Evolutionary conservation across 2,113 vertebrate species (phyloP), one percentile per base, ranked within the genome.

Genomic region (Panthera uncia): DNA sequence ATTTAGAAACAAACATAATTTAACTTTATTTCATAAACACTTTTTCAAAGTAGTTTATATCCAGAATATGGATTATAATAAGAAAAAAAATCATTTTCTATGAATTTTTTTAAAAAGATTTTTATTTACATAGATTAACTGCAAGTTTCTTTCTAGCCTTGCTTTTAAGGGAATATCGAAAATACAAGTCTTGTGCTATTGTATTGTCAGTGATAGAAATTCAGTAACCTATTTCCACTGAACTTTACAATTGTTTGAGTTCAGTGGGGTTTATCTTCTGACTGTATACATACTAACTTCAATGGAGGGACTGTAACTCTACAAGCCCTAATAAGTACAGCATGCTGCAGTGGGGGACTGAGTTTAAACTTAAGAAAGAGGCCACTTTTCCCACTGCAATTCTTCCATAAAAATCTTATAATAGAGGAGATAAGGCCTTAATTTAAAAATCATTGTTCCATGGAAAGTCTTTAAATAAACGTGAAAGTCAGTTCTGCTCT

Each of bases 371-470:
- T 48, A 78, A 89, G 48, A 87, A 68, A 27, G 52, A 52, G 41
- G 31, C 23, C 55, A 50, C 21, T 74, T 95, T 84, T 23, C 57
- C 52, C 97, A 68, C 23, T 84, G 45, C 33, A 93, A 73, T 87
- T 88, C 78, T 91, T 68, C 81, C 66, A 78, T 87, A 84, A 97
- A 80, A 89, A 84, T 27, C 45, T 61, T n/a, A 45, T 15, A 80
- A 69, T 65, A 94, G 41, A 48, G 3, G 50, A 97, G 66, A 88
- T 92, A 90, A 96, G 94, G 91, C 85, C 27, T 92, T 87, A 92
- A 82, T 93, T 92, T 95, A 63, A 97, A 95, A 95, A 92, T 71
- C n/a, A 52, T 61, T 88, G 36, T 71, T 95, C 65, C 76, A 45
- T 68, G 48, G 21, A 94, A 97, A 95, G 23, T 71, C 79, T 55